Evolutionary conservation across 2,888 invertebrate genomes (phyloP), one percentile per base, ranked within the genome.

Genomic region (Ochropacha duplaris): DNA sequence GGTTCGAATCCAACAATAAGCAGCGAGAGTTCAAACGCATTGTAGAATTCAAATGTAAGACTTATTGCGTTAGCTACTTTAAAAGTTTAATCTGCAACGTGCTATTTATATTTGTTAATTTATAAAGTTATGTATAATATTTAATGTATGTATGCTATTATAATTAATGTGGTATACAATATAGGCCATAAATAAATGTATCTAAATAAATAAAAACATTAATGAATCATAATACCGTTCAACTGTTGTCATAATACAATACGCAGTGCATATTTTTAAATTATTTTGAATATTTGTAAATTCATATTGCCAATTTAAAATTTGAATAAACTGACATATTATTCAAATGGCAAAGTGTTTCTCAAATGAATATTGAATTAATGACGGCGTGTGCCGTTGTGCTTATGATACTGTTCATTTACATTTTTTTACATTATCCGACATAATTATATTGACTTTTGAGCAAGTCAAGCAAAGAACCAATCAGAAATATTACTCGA

Each of bases 201-300:
- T 24, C 14, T 2, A 26, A 51, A 28, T 19, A 28, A 28, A 51
- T 54, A 39, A 44, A 22, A 14, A 34, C 14, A 11, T n/a, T 9
- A 34, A 54, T 39, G 16, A 9, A 55, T 52, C 57, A 62, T 65
- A 65, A 56, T 34, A 50, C 28, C 49, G 50, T 61, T 64, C 61
- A 68, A 57, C 54, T 57, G 60, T 60, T 60, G 61, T 61, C 60
- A 60, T 51, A 58, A 60, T 54, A 60, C 36, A 57, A 57, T 54
- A 24, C 55, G 54, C 52, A 22, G 39, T n/a, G 54, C 57, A 59
- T 66, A 67, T 64, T 71, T 69, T 65, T 67, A 67, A 69, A 69
- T 62, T 59, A 58, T 60, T 59, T 49, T 54, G 16, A 31, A 51
- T 51, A 50, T 22, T 56, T 31, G n/a, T 60, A 55, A 51, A 51